Evolutionary conservation across 2,888 invertebrate genomes (phyloP).

Genomic region (Papilio demoleus): DNA sequence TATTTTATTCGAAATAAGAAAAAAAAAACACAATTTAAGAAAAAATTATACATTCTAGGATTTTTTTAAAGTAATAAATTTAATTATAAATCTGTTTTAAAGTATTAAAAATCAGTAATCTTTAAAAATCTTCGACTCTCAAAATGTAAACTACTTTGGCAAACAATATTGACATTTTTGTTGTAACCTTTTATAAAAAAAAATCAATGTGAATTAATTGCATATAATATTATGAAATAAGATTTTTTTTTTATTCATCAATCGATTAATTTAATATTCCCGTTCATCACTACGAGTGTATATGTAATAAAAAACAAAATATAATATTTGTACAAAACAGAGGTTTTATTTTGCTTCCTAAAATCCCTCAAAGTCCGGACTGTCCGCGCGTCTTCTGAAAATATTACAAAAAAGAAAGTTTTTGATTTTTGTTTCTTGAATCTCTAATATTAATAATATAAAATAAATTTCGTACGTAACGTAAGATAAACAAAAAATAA

Average conservation of each 20-base stretch:
- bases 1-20: not conserved
- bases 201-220: too few relatives aligned
- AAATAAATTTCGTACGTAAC: too few relatives aligned
- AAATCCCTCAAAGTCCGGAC: constrained; percentile 45
- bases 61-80: not conserved
- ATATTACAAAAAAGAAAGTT: constrained; percentile 31
- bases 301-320: constrained; percentile 38
- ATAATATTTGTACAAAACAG: constrained; percentile 37
- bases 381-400: constrained; percentile 46
- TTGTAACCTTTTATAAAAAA: too few relatives aligned
- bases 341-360: constrained; percentile 43
- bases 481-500: constrained; percentile 20
- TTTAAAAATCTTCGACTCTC: too few relatives aligned
- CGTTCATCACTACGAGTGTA: not conserved
- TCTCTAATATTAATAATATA: too few relatives aligned
- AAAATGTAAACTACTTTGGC: too few relatives aligned
- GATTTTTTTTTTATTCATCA: not conserved
- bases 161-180: not conserved
- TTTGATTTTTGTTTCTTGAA: constrained; percentile 2
- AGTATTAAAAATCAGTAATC: too few relatives aligned
- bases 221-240: too few relatives aligned
- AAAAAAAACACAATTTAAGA: not conserved
- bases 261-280: not conserved
- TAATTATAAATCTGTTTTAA: not conserved
- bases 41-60: not conserved